Evolutionary conservation across 2,113 vertebrate species (phyloP).

Genomic region (Galbula dea): DNA sequence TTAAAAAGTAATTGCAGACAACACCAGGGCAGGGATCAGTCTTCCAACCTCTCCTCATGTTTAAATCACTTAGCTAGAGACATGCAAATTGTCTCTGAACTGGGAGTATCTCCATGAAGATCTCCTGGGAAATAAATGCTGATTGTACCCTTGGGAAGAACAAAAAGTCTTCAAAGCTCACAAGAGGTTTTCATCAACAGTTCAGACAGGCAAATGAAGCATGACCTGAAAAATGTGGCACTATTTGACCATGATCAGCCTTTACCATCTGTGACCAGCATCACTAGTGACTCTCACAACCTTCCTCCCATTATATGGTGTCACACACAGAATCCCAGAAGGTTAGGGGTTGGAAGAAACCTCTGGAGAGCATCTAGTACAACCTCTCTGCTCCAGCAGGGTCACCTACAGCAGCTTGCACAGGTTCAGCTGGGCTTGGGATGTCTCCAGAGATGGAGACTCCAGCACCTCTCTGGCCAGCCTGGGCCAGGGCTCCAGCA

Average conservation of each 20-base stretch:
- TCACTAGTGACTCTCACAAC: background rate
- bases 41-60: background rate
- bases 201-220: constrained; percentile 11
- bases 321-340: no score
- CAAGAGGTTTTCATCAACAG: background rate
- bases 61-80: background rate
- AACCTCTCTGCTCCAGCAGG: no score
- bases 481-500: no score
- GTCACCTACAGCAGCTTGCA: no score
- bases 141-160: background rate
- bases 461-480: no score
- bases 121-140: background rate
- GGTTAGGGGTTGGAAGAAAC: no score
- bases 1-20: background rate
- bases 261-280: background rate
- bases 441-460: no score
- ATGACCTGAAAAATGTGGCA: background rate
- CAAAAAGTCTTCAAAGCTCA: background rate
- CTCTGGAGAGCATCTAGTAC: no score
- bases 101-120: background rate
- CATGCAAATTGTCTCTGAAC: background rate
- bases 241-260: background rate
- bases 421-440: no score
- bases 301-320: background rate
- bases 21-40: background rate